Percentiles rank a stretch among this genome's conserved stretches.
These are phyloP conservation scores for Venustoraphidia nigricollis DNA, from an alignment of 2,888 invertebrate species.

Conservation along the genomic window DNA sequence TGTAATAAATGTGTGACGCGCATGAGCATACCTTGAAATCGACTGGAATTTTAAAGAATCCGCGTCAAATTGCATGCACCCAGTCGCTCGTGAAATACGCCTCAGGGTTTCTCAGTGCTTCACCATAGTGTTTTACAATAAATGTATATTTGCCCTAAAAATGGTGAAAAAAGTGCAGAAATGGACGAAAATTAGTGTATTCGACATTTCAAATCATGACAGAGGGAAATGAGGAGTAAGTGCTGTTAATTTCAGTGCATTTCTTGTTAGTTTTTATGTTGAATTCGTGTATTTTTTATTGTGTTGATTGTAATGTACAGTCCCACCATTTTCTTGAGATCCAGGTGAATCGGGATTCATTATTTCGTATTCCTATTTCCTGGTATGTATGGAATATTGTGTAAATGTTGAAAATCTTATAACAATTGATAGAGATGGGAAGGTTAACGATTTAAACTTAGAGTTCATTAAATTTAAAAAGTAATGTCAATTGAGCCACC, in stretches of 20 bases:
- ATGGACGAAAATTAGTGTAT: slow-evolving; percentile 71
- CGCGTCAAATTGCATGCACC: too few species aligned
- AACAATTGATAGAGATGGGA: slow-evolving; percentile 1
- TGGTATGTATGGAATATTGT: neutral
- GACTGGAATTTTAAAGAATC: too few species aligned
- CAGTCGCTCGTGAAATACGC: too few species aligned
- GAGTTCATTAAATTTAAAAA: neutral
- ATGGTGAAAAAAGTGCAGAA: slow-evolving; percentile 70
- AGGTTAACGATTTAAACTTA: slow-evolving; percentile 1
- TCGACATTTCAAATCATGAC: slow-evolving; percentile 77
- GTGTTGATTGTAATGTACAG: neutral
- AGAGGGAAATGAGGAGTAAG: slow-evolving; percentile 85
- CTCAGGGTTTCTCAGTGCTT: slow-evolving; percentile 3
- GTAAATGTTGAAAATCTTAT: too few species aligned
- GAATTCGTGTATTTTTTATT: neutral
- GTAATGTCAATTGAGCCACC: neutral
- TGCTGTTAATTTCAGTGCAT: slow-evolving; percentile 23
- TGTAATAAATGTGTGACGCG: too few species aligned
- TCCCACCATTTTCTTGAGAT: slow-evolving; percentile 5
- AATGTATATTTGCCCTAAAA: slow-evolving; percentile 67
- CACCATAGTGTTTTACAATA: slow-evolving; percentile 5
- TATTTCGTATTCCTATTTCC: neutral
- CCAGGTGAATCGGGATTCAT: neutral
- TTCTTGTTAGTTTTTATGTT: neutral
- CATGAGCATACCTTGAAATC: too few species aligned